Evolutionary conservation across 2,888 invertebrate species (phyloP).

Genomic region (Didymodactylos carnosus): DNA sequence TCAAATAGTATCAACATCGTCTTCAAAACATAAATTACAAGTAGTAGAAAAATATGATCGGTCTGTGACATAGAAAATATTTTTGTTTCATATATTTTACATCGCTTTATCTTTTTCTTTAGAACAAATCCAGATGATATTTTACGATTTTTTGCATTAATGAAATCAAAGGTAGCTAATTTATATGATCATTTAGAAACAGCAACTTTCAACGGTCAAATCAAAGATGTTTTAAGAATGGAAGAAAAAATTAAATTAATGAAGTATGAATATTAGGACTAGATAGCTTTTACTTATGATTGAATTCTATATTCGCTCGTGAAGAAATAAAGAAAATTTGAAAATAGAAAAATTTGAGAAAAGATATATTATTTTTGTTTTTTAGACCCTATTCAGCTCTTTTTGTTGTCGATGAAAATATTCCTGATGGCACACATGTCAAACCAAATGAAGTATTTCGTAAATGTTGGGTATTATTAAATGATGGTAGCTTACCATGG

Average conservation of each 20-base stretch:
- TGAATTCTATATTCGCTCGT: no score
- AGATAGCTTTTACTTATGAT: no score
- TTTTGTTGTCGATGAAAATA: conserved; percentile 26
- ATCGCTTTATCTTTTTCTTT: neutral
- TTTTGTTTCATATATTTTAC: neutral
- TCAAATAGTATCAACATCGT: neutral
- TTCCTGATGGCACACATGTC: conserved; percentile 26
- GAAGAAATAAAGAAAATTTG: no score
- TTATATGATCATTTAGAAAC: neutral
- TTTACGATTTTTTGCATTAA: neutral
- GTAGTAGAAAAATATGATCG: neutral
- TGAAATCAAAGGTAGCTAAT: neutral
- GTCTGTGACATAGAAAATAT: neutral
- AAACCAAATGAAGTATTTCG: conserved; percentile 24
- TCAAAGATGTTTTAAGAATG: neutral
- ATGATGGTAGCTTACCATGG: conserved; percentile 28
- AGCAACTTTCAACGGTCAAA: neutral
- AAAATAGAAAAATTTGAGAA: no score
- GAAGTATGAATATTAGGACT: no score
- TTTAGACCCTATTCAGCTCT: conserved; percentile 16
- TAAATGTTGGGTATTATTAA: conserved; percentile 30
- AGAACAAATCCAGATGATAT: neutral
- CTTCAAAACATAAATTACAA: no score
- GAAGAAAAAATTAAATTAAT: neutral
- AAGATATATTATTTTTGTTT: neutral